Percentiles rank a stretch among this genome's conserved stretches.
These are phyloP conservation scores for Denticeps clupeoides DNA, from an alignment of 2,797 vertebrate genomes.

Conservation along the genomic window DNA sequence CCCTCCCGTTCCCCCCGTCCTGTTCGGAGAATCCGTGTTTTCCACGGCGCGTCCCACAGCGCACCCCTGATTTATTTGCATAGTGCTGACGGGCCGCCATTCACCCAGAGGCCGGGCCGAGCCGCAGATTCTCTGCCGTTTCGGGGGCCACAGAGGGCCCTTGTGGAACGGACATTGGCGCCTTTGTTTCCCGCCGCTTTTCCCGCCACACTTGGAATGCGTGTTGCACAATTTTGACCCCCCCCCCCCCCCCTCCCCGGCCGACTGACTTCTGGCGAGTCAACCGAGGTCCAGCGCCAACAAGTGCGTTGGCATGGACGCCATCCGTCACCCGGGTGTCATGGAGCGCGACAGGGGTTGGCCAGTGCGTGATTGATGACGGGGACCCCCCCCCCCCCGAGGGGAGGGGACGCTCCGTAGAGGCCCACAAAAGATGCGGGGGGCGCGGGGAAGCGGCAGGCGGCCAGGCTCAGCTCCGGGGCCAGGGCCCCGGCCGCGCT, in stretches of 20 bases:
- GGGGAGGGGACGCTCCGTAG: conserved; percentile 20
- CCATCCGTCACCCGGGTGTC: conserved; percentile 57
- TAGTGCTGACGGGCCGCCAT: conserved; percentile 37
- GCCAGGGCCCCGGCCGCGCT: conserved; percentile 23
- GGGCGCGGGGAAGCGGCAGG: not conserved
- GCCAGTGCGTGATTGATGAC: conserved; percentile 63
- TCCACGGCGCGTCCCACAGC: conserved; percentile 48
- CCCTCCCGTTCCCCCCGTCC: too few relatives aligned
- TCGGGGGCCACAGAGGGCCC: conserved; percentile 39
- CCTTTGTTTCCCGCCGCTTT: conserved; percentile 42
- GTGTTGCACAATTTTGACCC: conserved; percentile 50
- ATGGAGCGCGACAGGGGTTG: conserved; percentile 57
- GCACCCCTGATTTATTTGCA: conserved; percentile 47
- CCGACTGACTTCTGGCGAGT: too few relatives aligned
- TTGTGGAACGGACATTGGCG: conserved; percentile 49
- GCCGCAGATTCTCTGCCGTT: conserved; percentile 45
- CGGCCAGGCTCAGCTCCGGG: not conserved
- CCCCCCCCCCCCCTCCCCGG: too few relatives aligned
- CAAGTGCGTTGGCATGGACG: conserved; percentile 40
- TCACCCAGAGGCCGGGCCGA: conserved; percentile 41
- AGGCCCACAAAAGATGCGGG: conserved; percentile 11
- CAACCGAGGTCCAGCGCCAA: conserved; percentile 42
- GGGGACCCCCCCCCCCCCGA: conserved; percentile 32
- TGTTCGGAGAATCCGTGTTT: conserved; percentile 32
- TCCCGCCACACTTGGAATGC: conserved; percentile 46